Evolutionary conservation across 2,888 invertebrate species (phyloP).

Genomic region (Gandaritis pyraliata): DNA sequence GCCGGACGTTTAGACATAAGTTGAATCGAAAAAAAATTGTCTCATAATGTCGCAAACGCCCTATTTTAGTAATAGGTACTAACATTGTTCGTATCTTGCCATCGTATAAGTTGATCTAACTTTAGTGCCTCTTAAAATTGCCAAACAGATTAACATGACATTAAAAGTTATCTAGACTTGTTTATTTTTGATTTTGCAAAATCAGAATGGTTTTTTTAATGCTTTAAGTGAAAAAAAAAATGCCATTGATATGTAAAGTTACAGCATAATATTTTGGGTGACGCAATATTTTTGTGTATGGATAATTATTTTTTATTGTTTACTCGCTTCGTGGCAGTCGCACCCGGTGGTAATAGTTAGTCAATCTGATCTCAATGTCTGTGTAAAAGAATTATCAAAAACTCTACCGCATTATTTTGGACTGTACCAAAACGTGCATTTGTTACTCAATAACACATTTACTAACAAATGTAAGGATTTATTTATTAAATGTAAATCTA

Average conservation of each 20-base stretch:
- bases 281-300: slow-evolving; percentile 44
- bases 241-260: slow-evolving; percentile 51
- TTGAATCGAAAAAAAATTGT: not conserved
- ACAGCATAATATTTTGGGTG: slow-evolving; percentile 54
- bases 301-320: slow-evolving; percentile 41
- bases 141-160: slow-evolving; percentile 23
- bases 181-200: slow-evolving; percentile 26
- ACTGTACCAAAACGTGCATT: slow-evolving; percentile 27
- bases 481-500: slow-evolving; percentile 40
- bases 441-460: slow-evolving; percentile 26
- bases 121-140: slow-evolving; percentile 45
- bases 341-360: slow-evolving; percentile 70
- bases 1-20: not conserved
- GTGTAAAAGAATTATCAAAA: slow-evolving; percentile 20
- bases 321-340: slow-evolving; percentile 40
- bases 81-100: slow-evolving; percentile 59
- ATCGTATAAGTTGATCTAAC: slow-evolving; percentile 49
- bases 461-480: slow-evolving; percentile 30
- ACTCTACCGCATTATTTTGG: slow-evolving; percentile 24
- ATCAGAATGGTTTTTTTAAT: slow-evolving; percentile 9
- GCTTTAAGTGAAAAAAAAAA: slow-evolving; percentile 34
- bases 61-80: slow-evolving; percentile 23
- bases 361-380: slow-evolving; percentile 62
- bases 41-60: slow-evolving; percentile 8
- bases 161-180: slow-evolving; percentile 14